Evolutionary conservation across 2,113 vertebrate genomes (phyloP), one percentile per base, ranked within the genome.

Genomic region (Tricholaema leucomelas): DNA sequence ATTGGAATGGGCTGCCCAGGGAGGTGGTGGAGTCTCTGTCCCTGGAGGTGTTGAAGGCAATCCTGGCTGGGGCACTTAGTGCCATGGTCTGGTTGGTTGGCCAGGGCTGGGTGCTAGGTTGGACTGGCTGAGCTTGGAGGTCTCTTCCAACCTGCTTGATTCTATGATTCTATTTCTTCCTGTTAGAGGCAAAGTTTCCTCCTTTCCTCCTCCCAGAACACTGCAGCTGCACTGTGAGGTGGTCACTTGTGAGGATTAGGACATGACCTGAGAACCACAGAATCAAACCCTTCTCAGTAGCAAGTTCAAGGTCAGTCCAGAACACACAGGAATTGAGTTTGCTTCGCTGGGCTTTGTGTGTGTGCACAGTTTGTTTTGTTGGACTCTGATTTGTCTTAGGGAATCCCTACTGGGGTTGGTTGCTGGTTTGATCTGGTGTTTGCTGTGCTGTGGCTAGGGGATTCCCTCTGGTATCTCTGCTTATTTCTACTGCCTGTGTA

Each of bases 251-350:
- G 74, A 73, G 59, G n/a, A 21, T 58, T n/a, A 10, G 28, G 31
- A 13, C 0, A 0, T 31, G 42, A 71, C n/a, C 35, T 50, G 44
- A 24, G 81, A 61, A 13, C 0, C 28, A 61, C 48, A 59, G 23
- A 40, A 35, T 28, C 36, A 86, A 77, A 93, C 52, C 0, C 33
- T 38, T 27, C 30, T 65, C n/a, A 16, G 54, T 8, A 35, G 30
- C 56, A 64, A 70, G n/a, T 56, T 5, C 40, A n/a, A 17, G 60
- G 61, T 56, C 30, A 20, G 17, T 46, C 82, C 59, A 31, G 50
- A 33, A 38, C 18, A 55, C 20, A 36, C 13, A 3, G 27, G 28
- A 38, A n/a, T 19, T 42, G 21, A 13, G 27, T 38, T 83, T 56
- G 28, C 69, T 81, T 91, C 71, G 8, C 42, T 78, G 27, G 38